Evolutionary conservation across 2,113 vertebrate genomes (phyloP).

Genomic region (Oryctolagus cuniculus): DNA sequence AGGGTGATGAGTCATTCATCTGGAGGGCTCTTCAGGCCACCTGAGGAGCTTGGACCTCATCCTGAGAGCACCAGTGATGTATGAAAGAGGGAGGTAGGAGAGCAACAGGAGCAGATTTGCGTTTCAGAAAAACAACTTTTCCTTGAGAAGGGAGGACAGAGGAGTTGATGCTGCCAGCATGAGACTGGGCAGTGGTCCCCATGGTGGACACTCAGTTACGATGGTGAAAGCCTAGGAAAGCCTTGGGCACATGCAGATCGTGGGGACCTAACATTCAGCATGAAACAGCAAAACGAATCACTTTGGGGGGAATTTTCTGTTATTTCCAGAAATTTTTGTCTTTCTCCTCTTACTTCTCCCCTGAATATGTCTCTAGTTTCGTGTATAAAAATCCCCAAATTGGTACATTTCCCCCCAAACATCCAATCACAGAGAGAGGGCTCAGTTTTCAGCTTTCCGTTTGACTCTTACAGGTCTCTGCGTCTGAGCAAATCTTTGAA

Average conservation of each 20-base stretch:
- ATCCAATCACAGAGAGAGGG: not conserved
- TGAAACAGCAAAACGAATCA: not conserved
- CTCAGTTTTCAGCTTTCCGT: fast-evolving
- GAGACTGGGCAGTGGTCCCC: fast-evolving
- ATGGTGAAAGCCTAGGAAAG: fast-evolving
- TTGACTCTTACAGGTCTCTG: not conserved
- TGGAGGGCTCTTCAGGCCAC: not conserved
- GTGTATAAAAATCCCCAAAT: no score
- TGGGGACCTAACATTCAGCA: not conserved
- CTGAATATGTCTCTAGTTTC: not conserved
- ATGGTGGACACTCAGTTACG: fast-evolving
- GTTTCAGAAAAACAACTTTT: not conserved
- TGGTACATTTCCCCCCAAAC: no score
- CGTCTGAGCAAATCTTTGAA: not conserved
- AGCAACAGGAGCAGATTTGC: fast-evolving
- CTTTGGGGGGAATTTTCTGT: not conserved
- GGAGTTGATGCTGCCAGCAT: not conserved
- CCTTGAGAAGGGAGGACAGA: not conserved
- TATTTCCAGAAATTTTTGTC: not conserved
- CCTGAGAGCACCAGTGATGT: not conserved
- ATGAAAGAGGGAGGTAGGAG: not conserved
- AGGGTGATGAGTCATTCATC: not conserved
- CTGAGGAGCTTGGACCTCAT: not conserved
- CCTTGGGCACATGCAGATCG: fast-evolving
- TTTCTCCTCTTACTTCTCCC: not conserved